Conservation (phyloP, 2,888 invertebrate genomes). For the Oithona nana region DNA sequence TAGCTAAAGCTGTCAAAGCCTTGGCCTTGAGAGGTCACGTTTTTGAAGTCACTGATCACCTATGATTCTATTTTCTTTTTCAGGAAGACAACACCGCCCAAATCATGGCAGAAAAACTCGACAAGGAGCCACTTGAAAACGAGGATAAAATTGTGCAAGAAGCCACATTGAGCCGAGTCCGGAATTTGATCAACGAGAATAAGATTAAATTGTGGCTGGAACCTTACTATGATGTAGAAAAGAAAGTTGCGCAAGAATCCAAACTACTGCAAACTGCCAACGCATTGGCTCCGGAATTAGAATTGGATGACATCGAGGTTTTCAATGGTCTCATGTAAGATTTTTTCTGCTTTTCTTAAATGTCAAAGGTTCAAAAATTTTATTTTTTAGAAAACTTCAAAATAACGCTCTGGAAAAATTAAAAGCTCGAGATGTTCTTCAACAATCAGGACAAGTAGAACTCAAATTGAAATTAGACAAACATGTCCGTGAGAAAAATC, state of each 20-base stretch:
- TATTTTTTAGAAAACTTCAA: slow-evolving; percentile 37
- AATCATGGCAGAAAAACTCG: not conserved
- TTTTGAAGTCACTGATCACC: not conserved
- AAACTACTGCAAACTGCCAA: not conserved
- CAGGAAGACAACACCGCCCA: not conserved
- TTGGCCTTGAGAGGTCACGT: not conserved
- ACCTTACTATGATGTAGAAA: not conserved
- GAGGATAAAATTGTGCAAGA: not conserved
- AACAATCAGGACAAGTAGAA: slow-evolving; percentile 50
- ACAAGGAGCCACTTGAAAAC: not conserved
- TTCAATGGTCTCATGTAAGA: not conserved
- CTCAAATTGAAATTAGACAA: slow-evolving; percentile 43
- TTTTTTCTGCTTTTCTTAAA: not conserved
- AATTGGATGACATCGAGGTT: not conserved
- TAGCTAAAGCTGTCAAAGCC: slow-evolving; percentile 33
- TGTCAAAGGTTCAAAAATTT: not conserved
- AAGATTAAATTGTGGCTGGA: slow-evolving; percentile 2
- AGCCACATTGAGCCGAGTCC: not conserved
- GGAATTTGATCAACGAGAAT: slow-evolving; percentile 9
- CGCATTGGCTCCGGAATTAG: not conserved
- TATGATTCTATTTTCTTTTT: not conserved
- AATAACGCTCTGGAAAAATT: slow-evolving; percentile 48
- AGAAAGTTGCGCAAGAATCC: not conserved
- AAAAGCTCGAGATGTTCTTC: slow-evolving; percentile 45
- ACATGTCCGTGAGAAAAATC: slow-evolving; percentile 22